Evolutionary conservation across 1,140 invertebrate genomes (phyloP), one percentile per base, ranked within the genome.

Genomic region (Melanaphis sacchari): DNA sequence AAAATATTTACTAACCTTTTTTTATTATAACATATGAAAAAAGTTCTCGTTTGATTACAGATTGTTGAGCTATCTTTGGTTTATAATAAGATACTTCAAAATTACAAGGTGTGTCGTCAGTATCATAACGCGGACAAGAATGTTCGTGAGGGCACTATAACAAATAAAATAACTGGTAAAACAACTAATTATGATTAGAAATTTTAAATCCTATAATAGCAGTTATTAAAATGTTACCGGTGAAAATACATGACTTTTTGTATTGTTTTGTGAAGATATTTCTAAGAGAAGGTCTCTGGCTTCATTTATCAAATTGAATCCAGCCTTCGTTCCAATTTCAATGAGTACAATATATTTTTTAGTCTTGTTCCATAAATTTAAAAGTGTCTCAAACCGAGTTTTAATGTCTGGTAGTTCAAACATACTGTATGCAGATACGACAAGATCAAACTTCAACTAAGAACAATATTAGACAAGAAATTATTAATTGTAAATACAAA

Each of bases 291-390:
- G 97, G 94, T 97, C 97, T 94, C 97, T 95, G 2, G 97, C 97
- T 96, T 98, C 97, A 94, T 97, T 97, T 0, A 98, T 95, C 31
- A 96, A 90, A 96, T 96, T 96, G 94, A 97, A 99, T 18, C 98
- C 98, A 82, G 97, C 96, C 94, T 96, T 97, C 0, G 97, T 97
- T 15, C 98, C 98, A 94, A 97, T 96, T 95, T 99, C 98, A 26
- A 98, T 96, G 76, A 99, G 95, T 59, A 99, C 96, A 94, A 99
- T 95, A 95, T 97, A 98, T 31, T 97, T 96, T 93, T 96, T 96
- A 24, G 98, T 98, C 96, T 98, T 99, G 81, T 96, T 96, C 98
- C 98, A 99, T 31, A 99, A 95, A 94, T 97, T 97, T 38, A 97
- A 95, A 93, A 99, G 95, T 0, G 96, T 96, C 94, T 98, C 96